phyloP scores from a whole-genome alignment of 2,113 vertebrate genomes.

The Malaclemys terrapin region DNA sequence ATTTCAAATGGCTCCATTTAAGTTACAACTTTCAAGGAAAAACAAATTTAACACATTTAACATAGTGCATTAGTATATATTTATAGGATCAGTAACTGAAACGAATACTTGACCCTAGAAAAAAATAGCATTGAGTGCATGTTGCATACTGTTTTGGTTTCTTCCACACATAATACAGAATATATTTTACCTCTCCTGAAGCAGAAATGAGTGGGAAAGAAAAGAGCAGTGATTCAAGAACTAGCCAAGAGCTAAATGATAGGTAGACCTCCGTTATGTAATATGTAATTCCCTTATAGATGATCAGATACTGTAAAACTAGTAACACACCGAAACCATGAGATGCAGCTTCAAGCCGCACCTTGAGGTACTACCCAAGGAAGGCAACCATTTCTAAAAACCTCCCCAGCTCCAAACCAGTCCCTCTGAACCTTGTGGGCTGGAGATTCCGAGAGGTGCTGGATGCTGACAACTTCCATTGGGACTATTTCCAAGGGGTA shows the following conservation, averaged over 20 bases:
- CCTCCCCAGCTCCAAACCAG: neutral
- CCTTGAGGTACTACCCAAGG: rapidly evolving
- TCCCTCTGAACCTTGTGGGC: neutral
- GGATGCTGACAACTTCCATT: neutral
- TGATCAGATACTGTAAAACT: neutral
- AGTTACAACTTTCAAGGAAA: constrained; percentile 46
- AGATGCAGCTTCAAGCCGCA: neutral
- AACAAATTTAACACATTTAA: neutral
- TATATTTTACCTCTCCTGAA: neutral
- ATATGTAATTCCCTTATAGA: neutral
- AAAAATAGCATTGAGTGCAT: neutral
- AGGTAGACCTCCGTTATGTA: neutral
- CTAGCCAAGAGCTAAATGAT: neutral
- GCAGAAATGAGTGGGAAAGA: neutral
- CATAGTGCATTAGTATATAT: neutral
- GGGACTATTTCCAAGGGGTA: neutral
- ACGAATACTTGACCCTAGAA: neutral
- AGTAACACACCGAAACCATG: rapidly evolving
- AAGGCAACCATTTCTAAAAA: neutral
- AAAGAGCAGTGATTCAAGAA: neutral
- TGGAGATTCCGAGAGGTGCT: neutral
- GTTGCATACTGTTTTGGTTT: neutral
- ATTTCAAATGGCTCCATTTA: constrained; percentile 59
- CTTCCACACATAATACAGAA: neutral
- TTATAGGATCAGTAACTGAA: constrained; percentile 27